Evolutionary conservation across 2,888 invertebrate genomes (phyloP), one percentile per base, ranked within the genome.

Genomic region (Cephus sareptanus): DNA sequence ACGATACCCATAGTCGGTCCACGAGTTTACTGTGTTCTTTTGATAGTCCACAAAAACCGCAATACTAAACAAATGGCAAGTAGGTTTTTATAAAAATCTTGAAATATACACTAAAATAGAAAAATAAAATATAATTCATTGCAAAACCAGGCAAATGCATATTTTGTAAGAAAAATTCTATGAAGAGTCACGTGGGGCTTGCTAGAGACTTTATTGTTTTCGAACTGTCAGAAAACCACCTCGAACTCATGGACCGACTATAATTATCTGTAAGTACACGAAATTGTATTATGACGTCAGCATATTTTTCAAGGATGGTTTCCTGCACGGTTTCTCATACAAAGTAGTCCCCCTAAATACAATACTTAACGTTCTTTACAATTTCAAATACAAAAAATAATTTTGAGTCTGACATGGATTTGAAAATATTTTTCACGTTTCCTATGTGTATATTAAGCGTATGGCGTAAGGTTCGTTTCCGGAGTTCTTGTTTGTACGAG

Each of bases 401-500:
- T 56, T 0, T 23, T 23, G 56, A 9, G 56, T 56, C 56, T 56
- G 56, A 23, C 56, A 23, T 56, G 9, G 9, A 23, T 56, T 23
- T 23, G 56, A 56, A 56, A 56, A 56, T 23, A 56, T 23, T 56
- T 56, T 23, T 56, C 9, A 23, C 9, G 23, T 56, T 56, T 56
- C 2, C 56, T 9, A 23, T 56, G 56, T 9, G 23, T 56, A 15
- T 56, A 56, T 9, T 23, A 56, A 23, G 23, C 56, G 56, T 56
- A 56, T 56, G 56, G 56, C 56, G 56, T 56, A 56, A 56, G 9
- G 23, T 23, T 56, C 56, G 56, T 56, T 56, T 56, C 56, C 56
- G 56, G 56, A 23, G 56, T 56, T 40, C 56, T 76, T 77, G 82
- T 81, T 85, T 81, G 82, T 81, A 80, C 79, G 79, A 77, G 80